Base-by-base conservation (phyloP, 2,797 vertebrate genomes). In the Poeciliopsis presidionis region DNA sequence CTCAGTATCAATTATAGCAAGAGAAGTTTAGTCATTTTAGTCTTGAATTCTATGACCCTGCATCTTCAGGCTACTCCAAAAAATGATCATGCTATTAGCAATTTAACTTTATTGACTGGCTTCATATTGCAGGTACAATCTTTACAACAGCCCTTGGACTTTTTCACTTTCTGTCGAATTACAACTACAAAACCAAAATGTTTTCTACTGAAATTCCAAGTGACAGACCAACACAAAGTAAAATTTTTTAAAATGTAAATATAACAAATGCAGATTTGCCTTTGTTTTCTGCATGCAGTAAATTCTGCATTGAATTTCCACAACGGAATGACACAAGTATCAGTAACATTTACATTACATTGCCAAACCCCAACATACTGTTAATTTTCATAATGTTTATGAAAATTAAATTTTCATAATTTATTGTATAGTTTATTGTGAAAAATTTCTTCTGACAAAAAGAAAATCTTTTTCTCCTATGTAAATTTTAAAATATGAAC, bases 21-120 rank as follows among this genome's bases (percentile, higher is more conserved):
- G 80, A 63, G 43, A 74, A 71, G 47, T 90, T 88, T 88, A 90
- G 85, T 89, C 72, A 61, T 88, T 89, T 92, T 90, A 91, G 83
- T 87, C 12, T 70, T 76, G 22, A 47, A 78, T 85, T 81, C 51
- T 67, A 63, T 76, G 12, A 85, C 8, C 73, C 14, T 73, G 57
- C 30, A 76, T 74, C 43, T 72, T 83, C 65, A 79, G 63, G 65
- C 51, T 78, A 79, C 20, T 78, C 13, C 14, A 4, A 9, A 11
- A 73, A 86, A 86, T 87, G 72, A 79, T 59, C 84, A 78, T 8
- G 47, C 72, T n/a, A 59, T 75, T 49, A 80, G 67, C 53, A 43
- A 16, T 39, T 74, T 71, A 46, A 70, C 41, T 45, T 70, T 46
- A 45, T 46, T 28, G 41, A 70, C 39, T 69, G 39, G 36, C 63